phyloP scores from a whole-genome alignment of 2,888 invertebrate genomes.

The Bombylius major region DNA sequence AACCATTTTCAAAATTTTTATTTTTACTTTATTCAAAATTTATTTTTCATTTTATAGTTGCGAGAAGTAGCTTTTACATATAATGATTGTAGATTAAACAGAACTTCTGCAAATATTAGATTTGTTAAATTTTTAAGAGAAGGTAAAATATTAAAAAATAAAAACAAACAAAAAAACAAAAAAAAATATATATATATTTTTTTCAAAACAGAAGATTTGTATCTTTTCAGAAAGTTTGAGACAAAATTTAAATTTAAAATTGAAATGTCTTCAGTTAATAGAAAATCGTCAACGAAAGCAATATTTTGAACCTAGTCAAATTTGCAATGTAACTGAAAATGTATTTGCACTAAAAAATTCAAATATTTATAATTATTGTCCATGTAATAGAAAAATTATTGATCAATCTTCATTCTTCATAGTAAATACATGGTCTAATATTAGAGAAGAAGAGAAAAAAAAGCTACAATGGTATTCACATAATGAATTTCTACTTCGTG shows the following conservation, averaged over 20 bases:
- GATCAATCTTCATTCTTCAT: no score
- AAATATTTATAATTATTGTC: background rate
- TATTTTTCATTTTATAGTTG: conserved; percentile 40
- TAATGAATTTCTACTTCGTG: no score
- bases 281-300: background rate
- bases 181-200: background rate
- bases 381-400: background rate
- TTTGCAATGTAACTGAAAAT: background rate
- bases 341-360: background rate
- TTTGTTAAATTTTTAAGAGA: conserved; percentile 9
- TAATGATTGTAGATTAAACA: conserved; percentile 49
- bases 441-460: no score
- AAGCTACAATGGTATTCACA: no score
- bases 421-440: no score
- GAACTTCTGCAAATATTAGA: conserved; percentile 30
- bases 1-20: no score
- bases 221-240: background rate
- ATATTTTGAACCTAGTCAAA: background rate
- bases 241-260: background rate
- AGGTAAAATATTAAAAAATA: background rate
- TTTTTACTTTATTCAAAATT: background rate
- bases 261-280: background rate
- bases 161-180: no score
- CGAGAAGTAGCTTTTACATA: conserved; percentile 61
- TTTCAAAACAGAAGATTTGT: background rate